Percentiles rank a stretch among this genome's conserved stretches.
Evolutionary conservation across 2,113 vertebrate species (phyloP).

Genomic region (Tragelaphus strepsiceros): DNA sequence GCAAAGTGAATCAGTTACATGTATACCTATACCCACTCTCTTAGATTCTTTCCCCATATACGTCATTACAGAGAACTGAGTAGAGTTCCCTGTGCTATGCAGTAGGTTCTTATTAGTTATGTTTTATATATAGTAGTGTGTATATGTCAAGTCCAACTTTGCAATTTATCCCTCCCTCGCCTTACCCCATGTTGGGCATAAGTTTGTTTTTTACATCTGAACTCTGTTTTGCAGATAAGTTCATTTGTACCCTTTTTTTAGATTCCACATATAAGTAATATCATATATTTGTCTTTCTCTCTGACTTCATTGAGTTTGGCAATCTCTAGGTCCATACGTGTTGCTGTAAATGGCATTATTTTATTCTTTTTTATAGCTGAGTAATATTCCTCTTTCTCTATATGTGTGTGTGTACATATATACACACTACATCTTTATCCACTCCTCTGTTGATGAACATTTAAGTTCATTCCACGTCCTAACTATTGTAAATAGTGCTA

Average conservation of each 20-base stretch:
- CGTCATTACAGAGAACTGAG: neutral
- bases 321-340: neutral
- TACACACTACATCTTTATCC: neutral
- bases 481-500: neutral
- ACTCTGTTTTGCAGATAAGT: neutral
- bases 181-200: neutral
- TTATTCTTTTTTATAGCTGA: neutral
- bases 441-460: neutral
- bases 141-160: neutral
- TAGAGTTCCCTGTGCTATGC: neutral
- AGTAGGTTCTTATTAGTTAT: neutral
- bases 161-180: neutral
- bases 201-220: neutral
- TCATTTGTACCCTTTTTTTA: neutral
- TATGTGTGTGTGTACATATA: neutral
- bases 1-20: neutral
- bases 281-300: neutral
- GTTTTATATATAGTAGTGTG: neutral
- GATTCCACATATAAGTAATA: neutral
- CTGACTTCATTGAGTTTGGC: neutral
- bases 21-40: neutral
- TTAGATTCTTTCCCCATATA: neutral
- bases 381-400: neutral
- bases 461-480: neutral
- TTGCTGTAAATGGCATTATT: neutral